Evolutionary conservation across 1,140 invertebrate species (phyloP), one percentile per base, ranked within the genome.

Genomic region (Melanaphis sacchari): DNA sequence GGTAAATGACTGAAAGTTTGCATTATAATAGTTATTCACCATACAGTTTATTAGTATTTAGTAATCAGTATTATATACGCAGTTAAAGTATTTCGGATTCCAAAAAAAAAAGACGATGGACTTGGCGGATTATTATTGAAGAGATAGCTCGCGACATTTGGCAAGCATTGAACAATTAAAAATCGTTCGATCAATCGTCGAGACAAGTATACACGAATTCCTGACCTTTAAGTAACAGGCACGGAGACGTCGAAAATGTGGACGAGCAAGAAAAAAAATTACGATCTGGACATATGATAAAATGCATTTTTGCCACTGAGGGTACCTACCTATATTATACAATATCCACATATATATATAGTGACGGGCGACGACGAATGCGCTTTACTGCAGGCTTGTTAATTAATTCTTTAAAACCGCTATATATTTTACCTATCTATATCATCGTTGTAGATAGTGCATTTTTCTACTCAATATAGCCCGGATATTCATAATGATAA

Each of bases 151-250:
- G 87, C 88, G 21, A 9, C 59, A 76, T 92, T 91, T 91, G 90
- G 90, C 90, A 91, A 40, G 41, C 31, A 24, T 46, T 40, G 90
- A 24, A 41, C 66, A 82, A 92, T 92, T 92, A 92, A 92, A 92
- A 92, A 82, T 7, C 90, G 90, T 92, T 92, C 66, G 41, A 82
- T 92, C 90, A 92, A 92, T 92, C 46, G 76, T 84, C 81, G 54
- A 15, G 31, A 18, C 49, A 88, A 40, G 31, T 26, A 49, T 24
- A 46, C 5, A 3, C 21, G 81, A 38, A 93, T 93, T 93, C 46
- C 8, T 93, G 91, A 93, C 91, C 91, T 93, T 93, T 93, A 93
- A 84, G 91, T 31, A 31, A 26, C n/a, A 24, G 59, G 5, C 24
- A 38, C 24, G n/a, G 38, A 90, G 49, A 90, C 88, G 24, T 90